These are phyloP conservation scores for Phodopus roborovskii DNA, from an alignment of 2,113 vertebrate genomes.

Conservation along the genomic window DNA sequence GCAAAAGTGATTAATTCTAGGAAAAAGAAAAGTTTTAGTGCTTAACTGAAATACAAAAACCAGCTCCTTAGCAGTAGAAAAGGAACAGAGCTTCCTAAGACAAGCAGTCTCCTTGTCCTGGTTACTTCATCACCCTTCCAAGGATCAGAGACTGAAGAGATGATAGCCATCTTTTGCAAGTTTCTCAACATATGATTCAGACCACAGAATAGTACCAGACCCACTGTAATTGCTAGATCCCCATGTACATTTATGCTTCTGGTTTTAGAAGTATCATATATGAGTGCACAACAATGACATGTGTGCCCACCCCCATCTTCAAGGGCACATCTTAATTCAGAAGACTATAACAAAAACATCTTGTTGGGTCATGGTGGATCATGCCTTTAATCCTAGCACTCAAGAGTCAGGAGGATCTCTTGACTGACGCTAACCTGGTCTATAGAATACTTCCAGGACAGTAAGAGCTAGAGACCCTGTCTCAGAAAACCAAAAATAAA, in stretches of 20 bases:
- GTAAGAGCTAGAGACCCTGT: background rate
- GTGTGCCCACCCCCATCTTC: no score
- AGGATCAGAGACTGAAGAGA: background rate
- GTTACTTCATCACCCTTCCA: background rate
- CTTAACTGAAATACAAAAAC: fast-evolving
- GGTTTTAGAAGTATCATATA: background rate
- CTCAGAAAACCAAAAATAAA: background rate
- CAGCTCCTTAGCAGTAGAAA: no score
- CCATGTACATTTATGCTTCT: background rate
- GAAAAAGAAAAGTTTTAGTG: background rate
- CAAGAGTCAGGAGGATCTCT: background rate
- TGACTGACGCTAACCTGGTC: background rate
- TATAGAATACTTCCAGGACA: background rate
- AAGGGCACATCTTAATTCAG: background rate
- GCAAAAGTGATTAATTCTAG: background rate
- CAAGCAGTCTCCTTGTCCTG: background rate
- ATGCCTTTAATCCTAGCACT: background rate
- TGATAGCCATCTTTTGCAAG: background rate
- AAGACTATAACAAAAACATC: background rate
- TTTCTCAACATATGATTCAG: background rate
- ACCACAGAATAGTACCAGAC: background rate
- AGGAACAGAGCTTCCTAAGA: background rate
- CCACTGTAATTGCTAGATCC: background rate
- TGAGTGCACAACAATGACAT: background rate
- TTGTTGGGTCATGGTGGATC: background rate